Evolutionary conservation across 2,797 vertebrate genomes (phyloP), one percentile per base, ranked within the genome.

Genomic region (Enteromius anoplus): DNA sequence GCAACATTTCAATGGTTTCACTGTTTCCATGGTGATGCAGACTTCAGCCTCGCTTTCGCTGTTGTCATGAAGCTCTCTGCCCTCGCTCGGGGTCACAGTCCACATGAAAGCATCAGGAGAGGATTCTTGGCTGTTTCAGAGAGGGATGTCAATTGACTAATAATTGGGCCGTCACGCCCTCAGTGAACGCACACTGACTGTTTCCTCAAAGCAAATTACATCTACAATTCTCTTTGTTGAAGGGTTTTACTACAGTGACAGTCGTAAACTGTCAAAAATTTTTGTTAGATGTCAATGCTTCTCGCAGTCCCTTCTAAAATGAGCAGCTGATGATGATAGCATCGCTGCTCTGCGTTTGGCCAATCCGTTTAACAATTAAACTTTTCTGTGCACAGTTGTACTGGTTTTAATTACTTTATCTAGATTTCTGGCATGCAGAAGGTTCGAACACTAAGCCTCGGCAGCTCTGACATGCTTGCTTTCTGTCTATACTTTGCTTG

Each of bases 1-100:
- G 75, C 86, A 88, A 85, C 85, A 78, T 87, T 80, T 85, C 81
- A 87, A 71, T 88, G 89, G 82, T 90, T 88, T 87, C 86, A 83
- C 84, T 88, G 89, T 91, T 90, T 88, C 91, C 90, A 91, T 91
- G 88, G 90, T 53, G 87, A 91, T 86, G 82, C 80, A 81, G 87
- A 86, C 77, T 90, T 88, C 84, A 86, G 86, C 85, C 82, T 86
- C 78, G 78, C 76, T 86, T 53, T 47, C 75, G 45, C 83, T 81
- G 81, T 68, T 80, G 72, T 76, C 71, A 29, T 78, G 77, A 84
- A 81, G 81, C 26, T 65, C 80, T 81, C 53, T 80, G 80, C 70
- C 78, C 83, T 86, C 58, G 58, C 83, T 86, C 87, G 19, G 87
- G 82, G 81, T 89, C 70, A 87, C 80, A 60, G 83, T 80, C 78